Percentiles rank a stretch among this genome's conserved stretches.
phyloP scores from a whole-genome alignment of 2,797 vertebrate species.

The Myotis myotis region DNA sequence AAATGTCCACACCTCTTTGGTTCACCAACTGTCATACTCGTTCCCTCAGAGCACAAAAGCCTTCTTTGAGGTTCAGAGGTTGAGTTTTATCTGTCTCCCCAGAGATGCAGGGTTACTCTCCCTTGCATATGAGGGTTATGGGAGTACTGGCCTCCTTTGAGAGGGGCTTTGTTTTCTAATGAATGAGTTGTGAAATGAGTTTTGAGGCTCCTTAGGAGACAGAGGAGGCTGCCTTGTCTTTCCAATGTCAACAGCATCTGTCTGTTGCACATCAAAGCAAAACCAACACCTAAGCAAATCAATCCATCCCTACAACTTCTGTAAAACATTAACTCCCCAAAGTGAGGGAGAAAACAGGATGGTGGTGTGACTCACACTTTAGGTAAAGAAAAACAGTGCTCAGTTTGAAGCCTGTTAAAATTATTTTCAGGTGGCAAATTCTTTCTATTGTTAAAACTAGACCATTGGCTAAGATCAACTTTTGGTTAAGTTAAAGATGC shows the following conservation, averaged over 20 bases:
- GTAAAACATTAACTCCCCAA: constrained; percentile 79
- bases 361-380: constrained; percentile 51
- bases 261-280: constrained; percentile 68
- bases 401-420: constrained; percentile 62
- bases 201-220: constrained; percentile 69
- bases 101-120: constrained; percentile 64
- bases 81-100: constrained; percentile 79
- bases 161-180: constrained; percentile 79
- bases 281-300: constrained; percentile 79
- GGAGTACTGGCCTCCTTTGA: constrained; percentile 70
- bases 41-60: constrained; percentile 61
- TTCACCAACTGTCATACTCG: constrained; percentile 49
- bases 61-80: constrained; percentile 77
- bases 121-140: constrained; percentile 16
- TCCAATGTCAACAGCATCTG: constrained; percentile 56
- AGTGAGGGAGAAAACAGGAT: constrained; percentile 50
- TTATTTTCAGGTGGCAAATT: constrained; percentile 68
- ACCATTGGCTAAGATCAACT: constrained; percentile 24
- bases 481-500: constrained; percentile 39
- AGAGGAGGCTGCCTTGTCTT: constrained; percentile 69
- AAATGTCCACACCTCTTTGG: constrained; percentile 69
- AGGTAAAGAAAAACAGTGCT: constrained; percentile 75
- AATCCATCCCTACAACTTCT: constrained; percentile 79
- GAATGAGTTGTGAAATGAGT: constrained; percentile 83
- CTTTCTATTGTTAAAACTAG: constrained; percentile 52